phyloP scores from a whole-genome alignment of 2,797 vertebrate species.

The Molossus alvarezi region DNA sequence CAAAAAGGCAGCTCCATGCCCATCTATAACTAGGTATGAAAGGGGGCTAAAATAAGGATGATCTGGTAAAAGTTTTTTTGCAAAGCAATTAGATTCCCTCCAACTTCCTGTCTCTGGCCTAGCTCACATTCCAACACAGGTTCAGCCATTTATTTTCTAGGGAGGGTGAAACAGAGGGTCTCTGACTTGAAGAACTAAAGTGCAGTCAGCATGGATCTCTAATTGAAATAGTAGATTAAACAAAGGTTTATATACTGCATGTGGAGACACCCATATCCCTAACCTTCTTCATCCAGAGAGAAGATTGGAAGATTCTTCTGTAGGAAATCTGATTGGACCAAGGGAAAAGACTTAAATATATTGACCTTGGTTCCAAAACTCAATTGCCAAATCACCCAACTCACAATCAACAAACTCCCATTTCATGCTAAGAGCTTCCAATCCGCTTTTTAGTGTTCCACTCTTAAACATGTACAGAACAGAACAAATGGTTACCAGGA shows the following conservation, averaged over 20 bases:
- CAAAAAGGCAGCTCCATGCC: slow-evolving; percentile 21
- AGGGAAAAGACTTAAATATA: slow-evolving; percentile 54
- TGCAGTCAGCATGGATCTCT: neutral
- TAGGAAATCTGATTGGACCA: slow-evolving; percentile 32
- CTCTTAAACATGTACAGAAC: slow-evolving; percentile 60
- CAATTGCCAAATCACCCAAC: slow-evolving; percentile 41
- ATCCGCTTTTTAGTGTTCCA: neutral
- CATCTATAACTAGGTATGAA: neutral
- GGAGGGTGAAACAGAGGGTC: neutral
- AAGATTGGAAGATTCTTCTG: slow-evolving; percentile 49
- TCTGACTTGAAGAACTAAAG: slow-evolving; percentile 35
- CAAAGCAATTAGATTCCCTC: slow-evolving; percentile 25
- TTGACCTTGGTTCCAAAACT: slow-evolving; percentile 48
- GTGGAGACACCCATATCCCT: neutral
- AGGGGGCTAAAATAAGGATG: slow-evolving; percentile 46
- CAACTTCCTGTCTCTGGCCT: slow-evolving; percentile 46
- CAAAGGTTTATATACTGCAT: neutral
- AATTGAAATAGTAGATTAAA: slow-evolving; percentile 32
- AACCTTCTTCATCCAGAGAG: slow-evolving; percentile 31
- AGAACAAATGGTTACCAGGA: slow-evolving; percentile 9
- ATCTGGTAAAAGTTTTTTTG: neutral
- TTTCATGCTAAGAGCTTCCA: slow-evolving; percentile 27
- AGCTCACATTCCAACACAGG: neutral
- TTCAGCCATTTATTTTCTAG: slow-evolving; percentile 60
- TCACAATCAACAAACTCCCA: slow-evolving; percentile 10